These are phyloP conservation scores for Ictalurus furcatus DNA, from an alignment of 2,113 vertebrate species.

Conservation along the genomic window DNA sequence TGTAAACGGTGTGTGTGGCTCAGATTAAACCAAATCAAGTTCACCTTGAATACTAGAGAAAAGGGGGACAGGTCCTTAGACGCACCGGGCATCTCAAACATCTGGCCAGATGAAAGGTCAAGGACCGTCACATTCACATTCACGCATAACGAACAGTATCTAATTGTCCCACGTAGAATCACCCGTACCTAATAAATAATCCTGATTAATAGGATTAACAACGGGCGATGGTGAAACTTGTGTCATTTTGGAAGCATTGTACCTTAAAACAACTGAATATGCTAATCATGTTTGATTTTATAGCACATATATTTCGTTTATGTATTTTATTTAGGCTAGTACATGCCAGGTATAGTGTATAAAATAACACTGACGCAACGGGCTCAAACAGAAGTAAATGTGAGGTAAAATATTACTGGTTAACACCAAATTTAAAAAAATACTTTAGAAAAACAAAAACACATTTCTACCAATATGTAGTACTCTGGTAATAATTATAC, in stretches of 20 bases:
- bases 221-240: not conserved
- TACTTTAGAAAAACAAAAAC: not conserved
- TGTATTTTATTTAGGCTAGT: not conserved
- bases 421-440: not conserved
- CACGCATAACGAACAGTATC: not conserved
- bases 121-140: not conserved
- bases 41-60: constrained; percentile 26
- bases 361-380: not conserved
- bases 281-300: not conserved
- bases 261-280: not conserved
- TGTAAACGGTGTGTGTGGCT: constrained; percentile 48
- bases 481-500: not conserved
- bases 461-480: not conserved
- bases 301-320: not conserved
- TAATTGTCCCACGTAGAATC: not conserved
- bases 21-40: constrained; percentile 5
- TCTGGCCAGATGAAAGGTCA: constrained; percentile 6
- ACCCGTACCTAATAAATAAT: no score
- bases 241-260: not conserved
- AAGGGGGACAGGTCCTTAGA: not conserved
- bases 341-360: not conserved
- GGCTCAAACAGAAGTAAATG: not conserved
- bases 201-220: not conserved
- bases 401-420: not conserved
- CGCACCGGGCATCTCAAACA: not conserved